phyloP scores from a whole-genome alignment of 2,888 invertebrate genomes.

The Drosophila meridionalis region DNA sequence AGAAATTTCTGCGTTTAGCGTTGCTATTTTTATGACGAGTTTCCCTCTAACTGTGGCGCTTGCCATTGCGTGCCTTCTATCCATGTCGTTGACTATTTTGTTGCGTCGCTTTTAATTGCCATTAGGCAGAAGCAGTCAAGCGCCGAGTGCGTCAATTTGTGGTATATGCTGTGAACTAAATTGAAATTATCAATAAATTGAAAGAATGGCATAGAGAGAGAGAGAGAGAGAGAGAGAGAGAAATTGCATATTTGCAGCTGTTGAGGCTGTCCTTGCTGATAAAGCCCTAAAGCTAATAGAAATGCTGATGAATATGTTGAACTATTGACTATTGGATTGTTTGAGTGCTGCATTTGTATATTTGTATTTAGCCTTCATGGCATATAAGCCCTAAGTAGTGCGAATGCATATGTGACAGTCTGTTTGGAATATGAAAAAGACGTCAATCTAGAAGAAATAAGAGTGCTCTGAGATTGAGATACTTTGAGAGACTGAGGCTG shows the following conservation, averaged over 20 bases:
- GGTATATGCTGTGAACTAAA: conserved; percentile 28
- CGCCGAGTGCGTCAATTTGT: conserved; percentile 30
- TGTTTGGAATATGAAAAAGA: too few species aligned
- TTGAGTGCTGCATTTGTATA: neutral
- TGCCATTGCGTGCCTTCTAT: conserved; percentile 55
- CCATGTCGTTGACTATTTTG: conserved; percentile 37
- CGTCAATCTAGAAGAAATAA: too few species aligned
- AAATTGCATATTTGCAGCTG: conserved; percentile 12
- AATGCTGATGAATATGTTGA: neutral
- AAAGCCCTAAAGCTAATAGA: conserved; percentile 6
- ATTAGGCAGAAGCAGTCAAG: conserved; percentile 40
- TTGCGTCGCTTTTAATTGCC: conserved; percentile 51
- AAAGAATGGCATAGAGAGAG: conserved; percentile 1
- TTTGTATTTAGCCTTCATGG: neutral
- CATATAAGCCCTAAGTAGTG: neutral
- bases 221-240: neutral
- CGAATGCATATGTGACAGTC: neutral
- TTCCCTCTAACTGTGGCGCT: conserved; percentile 14
- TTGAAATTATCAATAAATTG: conserved; percentile 54
- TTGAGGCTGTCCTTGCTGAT: conserved; percentile 24
- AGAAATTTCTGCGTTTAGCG: conserved; percentile 42
- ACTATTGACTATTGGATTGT: conserved; percentile 1
- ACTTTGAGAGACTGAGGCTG: neutral
- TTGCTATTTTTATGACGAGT: conserved; percentile 39
- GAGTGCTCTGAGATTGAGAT: neutral